Evolutionary conservation across 2,797 vertebrate species (phyloP).

Genomic region (Antrozous pallidus): DNA sequence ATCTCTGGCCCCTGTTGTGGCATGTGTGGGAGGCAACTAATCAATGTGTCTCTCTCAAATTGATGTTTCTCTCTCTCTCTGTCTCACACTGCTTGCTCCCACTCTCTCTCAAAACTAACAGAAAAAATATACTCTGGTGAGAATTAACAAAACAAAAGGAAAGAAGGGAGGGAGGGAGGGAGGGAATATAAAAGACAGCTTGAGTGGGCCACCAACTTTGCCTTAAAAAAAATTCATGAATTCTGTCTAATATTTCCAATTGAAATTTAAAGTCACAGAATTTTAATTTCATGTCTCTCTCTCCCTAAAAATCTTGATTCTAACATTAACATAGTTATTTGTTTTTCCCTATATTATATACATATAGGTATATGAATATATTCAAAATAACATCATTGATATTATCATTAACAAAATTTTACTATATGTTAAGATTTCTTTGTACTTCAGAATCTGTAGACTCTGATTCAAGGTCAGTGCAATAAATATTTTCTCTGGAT

Average conservation of each 20-base stretch:
- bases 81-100: too few relatives aligned
- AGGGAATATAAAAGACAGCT: too few relatives aligned
- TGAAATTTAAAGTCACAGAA: not conserved
- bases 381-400: not conserved
- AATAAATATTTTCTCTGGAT: not conserved
- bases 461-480: not conserved
- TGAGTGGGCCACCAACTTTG: too few relatives aligned
- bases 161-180: too few relatives aligned
- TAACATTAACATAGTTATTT: constrained; percentile 4
- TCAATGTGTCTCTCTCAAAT: too few relatives aligned
- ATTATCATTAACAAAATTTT: not conserved
- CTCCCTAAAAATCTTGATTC: not conserved
- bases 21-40: too few relatives aligned
- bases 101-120: too few relatives aligned
- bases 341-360: not conserved
- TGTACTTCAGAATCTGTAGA: not conserved
- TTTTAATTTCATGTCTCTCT: not conserved
- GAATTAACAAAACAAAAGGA: too few relatives aligned
- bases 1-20: too few relatives aligned
- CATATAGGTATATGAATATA: not conserved
- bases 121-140: too few relatives aligned
- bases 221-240: not conserved
- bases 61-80: too few relatives aligned
- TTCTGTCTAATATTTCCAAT: not conserved
- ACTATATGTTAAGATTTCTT: not conserved